phyloP scores from a whole-genome alignment of 1,140 invertebrate genomes.

The Saccostrea cuccullata region DNA sequence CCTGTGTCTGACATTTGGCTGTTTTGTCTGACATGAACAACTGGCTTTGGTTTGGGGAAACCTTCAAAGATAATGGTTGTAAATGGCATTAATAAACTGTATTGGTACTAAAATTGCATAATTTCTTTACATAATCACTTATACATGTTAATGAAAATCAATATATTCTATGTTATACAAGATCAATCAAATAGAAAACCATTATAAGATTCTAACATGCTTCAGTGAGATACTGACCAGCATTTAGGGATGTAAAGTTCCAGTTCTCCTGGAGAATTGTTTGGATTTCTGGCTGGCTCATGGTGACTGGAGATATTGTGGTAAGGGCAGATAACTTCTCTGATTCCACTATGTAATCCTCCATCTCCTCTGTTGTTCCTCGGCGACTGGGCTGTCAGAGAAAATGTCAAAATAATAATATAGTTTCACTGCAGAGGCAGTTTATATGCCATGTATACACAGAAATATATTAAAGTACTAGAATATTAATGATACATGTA shows the following conservation, averaged over 20 bases:
- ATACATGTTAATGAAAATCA: no score
- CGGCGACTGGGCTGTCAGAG: conserved; percentile 65
- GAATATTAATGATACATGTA: no score
- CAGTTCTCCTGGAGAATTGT: conserved; percentile 67
- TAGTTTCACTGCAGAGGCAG: not conserved
- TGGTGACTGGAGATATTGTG: conserved; percentile 58
- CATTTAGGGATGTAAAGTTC: conserved; percentile 53
- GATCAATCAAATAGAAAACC: no score
- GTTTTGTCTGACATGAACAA: conserved; percentile 49
- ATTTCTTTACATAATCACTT: no score
- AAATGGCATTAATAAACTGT: no score
- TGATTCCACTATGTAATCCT: conserved; percentile 72
- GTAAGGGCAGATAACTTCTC: conserved; percentile 71
- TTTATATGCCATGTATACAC: not conserved
- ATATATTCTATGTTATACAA: no score
- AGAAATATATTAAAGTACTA: not conserved
- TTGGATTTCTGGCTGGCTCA: conserved; percentile 60
- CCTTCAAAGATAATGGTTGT: not conserved
- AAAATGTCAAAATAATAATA: conserved; percentile 11
- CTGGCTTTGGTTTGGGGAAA: conserved; percentile 41
- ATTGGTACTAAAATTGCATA: no score
- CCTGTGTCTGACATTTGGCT: conserved; percentile 25
- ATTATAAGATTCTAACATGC: no score
- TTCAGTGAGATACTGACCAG: not conserved
- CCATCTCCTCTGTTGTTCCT: conserved; percentile 70